phyloP scores from a whole-genome alignment of 2,797 vertebrate genomes.

The Rhabdophis nuchalis region DNA sequence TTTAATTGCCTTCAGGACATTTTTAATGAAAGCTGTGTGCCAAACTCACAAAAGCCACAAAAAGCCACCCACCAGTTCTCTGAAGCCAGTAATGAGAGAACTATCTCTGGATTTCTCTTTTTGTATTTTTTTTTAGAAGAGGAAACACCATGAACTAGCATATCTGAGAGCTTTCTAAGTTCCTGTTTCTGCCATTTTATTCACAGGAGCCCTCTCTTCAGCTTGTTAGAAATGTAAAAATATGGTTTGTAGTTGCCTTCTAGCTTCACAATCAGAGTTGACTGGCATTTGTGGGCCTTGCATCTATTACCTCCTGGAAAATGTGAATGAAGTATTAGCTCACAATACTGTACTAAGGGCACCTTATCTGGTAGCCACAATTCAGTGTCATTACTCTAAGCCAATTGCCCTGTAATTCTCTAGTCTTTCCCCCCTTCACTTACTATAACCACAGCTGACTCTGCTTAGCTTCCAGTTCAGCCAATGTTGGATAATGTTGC shows the following conservation, averaged over 20 bases:
- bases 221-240: not conserved
- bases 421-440: not conserved
- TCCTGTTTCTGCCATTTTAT: not conserved
- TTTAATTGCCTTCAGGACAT: not conserved
- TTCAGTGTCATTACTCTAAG: not conserved
- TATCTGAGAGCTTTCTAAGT: not conserved
- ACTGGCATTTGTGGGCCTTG: not conserved
- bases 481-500: not conserved
- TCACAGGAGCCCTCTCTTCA: not conserved
- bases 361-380: not conserved
- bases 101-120: not conserved
- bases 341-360: not conserved
- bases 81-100: not conserved
- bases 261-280: not conserved
- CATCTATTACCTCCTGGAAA: not conserved
- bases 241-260: not conserved
- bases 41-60: not conserved
- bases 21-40: not conserved
- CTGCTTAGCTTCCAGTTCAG: not conserved
- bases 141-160: not conserved
- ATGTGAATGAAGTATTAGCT: not conserved
- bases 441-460: not conserved
- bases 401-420: not conserved
- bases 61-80: not conserved
- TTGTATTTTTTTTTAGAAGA: not conserved